Evolutionary conservation across 2,797 vertebrate species (phyloP).

Genomic region (Ptychadena robeensis): DNA sequence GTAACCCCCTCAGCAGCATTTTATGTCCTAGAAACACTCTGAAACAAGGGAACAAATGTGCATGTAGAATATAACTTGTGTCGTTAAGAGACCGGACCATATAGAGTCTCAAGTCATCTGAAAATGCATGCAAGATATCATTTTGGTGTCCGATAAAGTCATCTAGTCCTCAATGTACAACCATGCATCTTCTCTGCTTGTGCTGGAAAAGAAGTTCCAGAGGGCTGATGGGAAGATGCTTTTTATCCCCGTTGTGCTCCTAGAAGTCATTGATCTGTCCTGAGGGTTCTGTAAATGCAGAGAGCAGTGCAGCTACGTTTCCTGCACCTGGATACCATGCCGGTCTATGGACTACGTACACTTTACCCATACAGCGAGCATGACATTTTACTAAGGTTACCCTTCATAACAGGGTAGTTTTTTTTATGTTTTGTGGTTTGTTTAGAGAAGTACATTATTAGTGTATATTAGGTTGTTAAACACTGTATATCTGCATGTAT

Average conservation of each 20-base stretch:
- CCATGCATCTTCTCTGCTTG: not conserved
- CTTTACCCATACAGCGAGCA: not conserved
- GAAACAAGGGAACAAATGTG: not conserved
- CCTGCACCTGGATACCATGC: not conserved
- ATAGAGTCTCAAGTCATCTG: not conserved
- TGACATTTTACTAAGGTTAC: not conserved
- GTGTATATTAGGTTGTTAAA: slow-evolving; percentile 16
- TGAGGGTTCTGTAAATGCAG: not conserved
- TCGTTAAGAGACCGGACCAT: not conserved
- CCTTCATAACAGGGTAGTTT: not conserved
- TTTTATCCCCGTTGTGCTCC: not conserved
- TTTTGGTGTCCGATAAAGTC: not conserved
- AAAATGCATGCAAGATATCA: not conserved
- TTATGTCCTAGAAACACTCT: slow-evolving; percentile 46
- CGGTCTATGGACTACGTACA: too few relatives aligned
- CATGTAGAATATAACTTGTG: not conserved
- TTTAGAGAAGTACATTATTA: not conserved
- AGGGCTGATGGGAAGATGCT: not conserved
- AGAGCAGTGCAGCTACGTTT: not conserved
- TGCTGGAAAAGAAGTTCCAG: not conserved
- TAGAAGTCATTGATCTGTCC: not conserved
- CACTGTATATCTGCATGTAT: slow-evolving; percentile 4
- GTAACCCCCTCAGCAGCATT: slow-evolving; percentile 49
- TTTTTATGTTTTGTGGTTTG: not conserved
- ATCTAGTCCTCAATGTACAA: not conserved